A percentile compares a stretch with the other conserved stretches of the same genome.
phyloP scores from a whole-genome alignment of 2,797 vertebrate species.

The Characodon lateralis region DNA sequence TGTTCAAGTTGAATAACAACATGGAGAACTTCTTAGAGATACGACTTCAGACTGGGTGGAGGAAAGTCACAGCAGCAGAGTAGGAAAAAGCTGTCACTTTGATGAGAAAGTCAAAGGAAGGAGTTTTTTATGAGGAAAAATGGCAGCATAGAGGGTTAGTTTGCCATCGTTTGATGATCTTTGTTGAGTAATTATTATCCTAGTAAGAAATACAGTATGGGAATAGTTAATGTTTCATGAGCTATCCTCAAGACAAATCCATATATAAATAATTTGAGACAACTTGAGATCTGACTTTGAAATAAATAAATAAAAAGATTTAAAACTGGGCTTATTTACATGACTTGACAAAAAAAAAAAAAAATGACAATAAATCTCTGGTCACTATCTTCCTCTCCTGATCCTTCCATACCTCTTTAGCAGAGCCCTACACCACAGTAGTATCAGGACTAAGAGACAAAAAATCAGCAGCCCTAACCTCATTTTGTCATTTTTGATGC shows the following conservation, averaged over 20 bases:
- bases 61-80: constrained; percentile 40
- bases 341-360: neutral
- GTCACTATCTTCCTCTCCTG: constrained; percentile 1
- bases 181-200: constrained; percentile 18
- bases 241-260: no score
- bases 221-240: neutral
- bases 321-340: neutral
- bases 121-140: constrained; percentile 5
- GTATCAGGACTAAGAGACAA: constrained; percentile 5
- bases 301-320: neutral
- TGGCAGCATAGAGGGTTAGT: constrained; percentile 6
- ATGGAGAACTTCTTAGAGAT: constrained; percentile 46
- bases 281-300: neutral
- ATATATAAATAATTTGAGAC: no score
- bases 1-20: constrained; percentile 76
- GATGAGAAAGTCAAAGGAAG: no score
- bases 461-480: constrained; percentile 25
- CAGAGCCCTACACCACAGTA: constrained; percentile 12
- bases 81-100: constrained; percentile 36
- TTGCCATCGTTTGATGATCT: constrained; percentile 8
- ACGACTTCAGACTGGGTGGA: constrained; percentile 22
- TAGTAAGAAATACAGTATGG: constrained; percentile 1
- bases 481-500: constrained; percentile 35
- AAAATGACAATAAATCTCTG: neutral
- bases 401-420: neutral